Evolutionary conservation across 2,888 invertebrate genomes (phyloP).

Genomic region (Pyralis farinalis): DNA sequence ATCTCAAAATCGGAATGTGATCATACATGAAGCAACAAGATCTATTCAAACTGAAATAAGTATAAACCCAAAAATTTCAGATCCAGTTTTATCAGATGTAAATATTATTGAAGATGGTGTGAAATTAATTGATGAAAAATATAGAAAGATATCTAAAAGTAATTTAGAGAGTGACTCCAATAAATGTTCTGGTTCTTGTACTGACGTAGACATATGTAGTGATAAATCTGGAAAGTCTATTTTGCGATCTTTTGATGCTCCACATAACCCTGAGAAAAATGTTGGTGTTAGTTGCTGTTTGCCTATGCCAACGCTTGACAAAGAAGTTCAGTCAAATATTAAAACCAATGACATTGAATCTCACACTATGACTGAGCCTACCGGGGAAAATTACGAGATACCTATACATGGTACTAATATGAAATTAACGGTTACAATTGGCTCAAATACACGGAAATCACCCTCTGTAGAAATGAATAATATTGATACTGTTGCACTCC

Average conservation of each 20-base stretch:
- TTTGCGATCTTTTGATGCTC: not conserved
- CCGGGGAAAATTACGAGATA: conserved; percentile 41
- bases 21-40: conserved; percentile 48
- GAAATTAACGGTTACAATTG: conserved; percentile 53
- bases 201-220: not conserved
- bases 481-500: conserved; percentile 6
- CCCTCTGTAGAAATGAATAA: conserved; percentile 3
- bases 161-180: conserved; percentile 14
- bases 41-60: conserved; percentile 69
- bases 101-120: conserved; percentile 51
- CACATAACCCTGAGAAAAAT: not conserved
- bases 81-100: conserved; percentile 60
- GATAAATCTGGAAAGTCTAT: not conserved
- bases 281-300: not conserved
- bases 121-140: conserved; percentile 42
- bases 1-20: conserved; percentile 8
- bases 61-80: conserved; percentile 62
- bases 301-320: conserved; percentile 15
- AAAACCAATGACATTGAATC: conserved; percentile 13
- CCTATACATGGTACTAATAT: conserved; percentile 71
- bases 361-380: not conserved
- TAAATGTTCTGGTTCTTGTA: not conserved
- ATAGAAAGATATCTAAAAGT: conserved; percentile 28
- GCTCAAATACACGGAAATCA: conserved; percentile 21
- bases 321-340: conserved; percentile 23